A percentile compares a stretch with the other conserved stretches of the same genome.
Evolutionary conservation across 2,888 invertebrate genomes (phyloP).

Genomic region (Cryptops parisi): DNA sequence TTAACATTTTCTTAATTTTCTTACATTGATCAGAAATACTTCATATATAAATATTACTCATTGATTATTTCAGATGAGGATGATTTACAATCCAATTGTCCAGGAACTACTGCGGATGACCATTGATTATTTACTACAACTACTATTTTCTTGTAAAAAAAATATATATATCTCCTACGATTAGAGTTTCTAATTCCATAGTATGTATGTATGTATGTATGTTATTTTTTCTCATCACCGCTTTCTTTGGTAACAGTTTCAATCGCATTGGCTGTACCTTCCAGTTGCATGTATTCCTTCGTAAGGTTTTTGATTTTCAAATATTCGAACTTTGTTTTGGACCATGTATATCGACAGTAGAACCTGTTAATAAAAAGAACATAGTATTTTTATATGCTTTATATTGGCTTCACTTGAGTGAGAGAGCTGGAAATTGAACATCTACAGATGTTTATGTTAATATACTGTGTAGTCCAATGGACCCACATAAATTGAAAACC

Average conservation of each 20-base stretch:
- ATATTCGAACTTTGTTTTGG: neutral
- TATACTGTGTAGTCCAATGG: no score
- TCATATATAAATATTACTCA: neutral
- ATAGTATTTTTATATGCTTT: neutral
- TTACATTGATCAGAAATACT: neutral
- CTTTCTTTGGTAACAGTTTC: no score
- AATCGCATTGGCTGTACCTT: neutral
- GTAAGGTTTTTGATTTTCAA: neutral
- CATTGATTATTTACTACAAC: constrained; percentile 31
- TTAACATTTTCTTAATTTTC: neutral
- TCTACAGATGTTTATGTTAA: no score
- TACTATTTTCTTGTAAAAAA: neutral
- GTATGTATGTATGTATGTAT: neutral
- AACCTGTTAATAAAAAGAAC: neutral
- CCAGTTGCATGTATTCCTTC: neutral
- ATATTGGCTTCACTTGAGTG: no score
- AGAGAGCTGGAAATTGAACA: no score
- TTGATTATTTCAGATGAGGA: constrained; percentile 23
- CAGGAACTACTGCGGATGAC: constrained; percentile 47
- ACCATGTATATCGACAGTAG: constrained; percentile 3
- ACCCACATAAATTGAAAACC: no score
- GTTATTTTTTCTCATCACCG: no score
- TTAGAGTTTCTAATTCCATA: neutral
- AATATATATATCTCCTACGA: constrained; percentile 1
- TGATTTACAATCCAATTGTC: constrained; percentile 48